These are phyloP conservation scores for Megalops cyprinoides DNA, from an alignment of 2,797 vertebrate species.

Conservation along the genomic window DNA sequence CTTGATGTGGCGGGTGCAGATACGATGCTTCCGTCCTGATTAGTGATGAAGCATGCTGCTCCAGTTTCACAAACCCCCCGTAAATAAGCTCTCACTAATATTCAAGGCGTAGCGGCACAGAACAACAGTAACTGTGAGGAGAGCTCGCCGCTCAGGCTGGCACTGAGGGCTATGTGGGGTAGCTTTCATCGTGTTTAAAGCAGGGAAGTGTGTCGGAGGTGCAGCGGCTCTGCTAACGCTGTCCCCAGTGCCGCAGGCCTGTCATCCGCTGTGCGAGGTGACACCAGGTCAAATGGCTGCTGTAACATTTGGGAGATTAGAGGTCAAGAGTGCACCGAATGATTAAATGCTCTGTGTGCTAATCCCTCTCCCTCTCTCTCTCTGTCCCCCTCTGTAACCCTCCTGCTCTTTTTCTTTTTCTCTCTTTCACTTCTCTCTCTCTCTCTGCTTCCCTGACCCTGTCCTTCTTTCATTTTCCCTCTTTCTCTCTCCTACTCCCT, in stretches of 20 bases:
- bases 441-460: too few relatives aligned
- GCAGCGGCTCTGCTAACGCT: too few relatives aligned
- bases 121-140: background rate
- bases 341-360: background rate
- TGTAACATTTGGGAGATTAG: background rate
- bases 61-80: too few relatives aligned
- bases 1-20: background rate
- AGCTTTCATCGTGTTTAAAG: background rate
- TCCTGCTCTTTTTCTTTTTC: background rate
- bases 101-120: background rate
- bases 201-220: too few relatives aligned
- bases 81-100: background rate
- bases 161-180: background rate
- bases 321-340: background rate
- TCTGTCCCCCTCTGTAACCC: background rate
- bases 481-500: background rate
- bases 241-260: background rate
- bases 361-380: conserved; percentile 21
- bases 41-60: background rate
- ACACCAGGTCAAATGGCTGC: background rate
- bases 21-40: conserved; percentile 1
- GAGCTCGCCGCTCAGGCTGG: background rate
- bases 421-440: background rate
- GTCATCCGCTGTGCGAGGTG: background rate
- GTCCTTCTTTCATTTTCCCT: too few relatives aligned